Percentiles rank a stretch among this genome's conserved stretches.
phyloP scores from a whole-genome alignment of 2,113 vertebrate species.

The Pseudopipra pipra region DNA sequence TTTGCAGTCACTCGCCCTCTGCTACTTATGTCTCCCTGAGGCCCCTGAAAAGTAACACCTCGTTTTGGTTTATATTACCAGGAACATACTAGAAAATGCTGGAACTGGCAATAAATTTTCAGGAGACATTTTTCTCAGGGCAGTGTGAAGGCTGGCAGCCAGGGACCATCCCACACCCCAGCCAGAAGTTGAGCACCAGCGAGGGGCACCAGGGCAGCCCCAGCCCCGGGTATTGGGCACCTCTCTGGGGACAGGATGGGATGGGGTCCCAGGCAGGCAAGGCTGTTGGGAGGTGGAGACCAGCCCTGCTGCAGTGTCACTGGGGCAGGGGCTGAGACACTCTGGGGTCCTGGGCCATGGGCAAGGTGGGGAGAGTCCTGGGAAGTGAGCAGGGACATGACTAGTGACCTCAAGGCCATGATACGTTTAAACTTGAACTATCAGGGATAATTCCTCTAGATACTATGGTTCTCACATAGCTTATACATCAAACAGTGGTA shows the following conservation, averaged over 20 bases:
- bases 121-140: not conserved
- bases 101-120: not conserved
- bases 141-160: not conserved
- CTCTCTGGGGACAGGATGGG: not conserved
- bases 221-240: fast-evolving
- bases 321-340: not conserved
- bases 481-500: not conserved
- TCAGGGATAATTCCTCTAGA: not conserved
- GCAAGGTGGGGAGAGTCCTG: fast-evolving
- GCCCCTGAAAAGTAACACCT: not conserved
- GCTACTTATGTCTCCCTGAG: not conserved
- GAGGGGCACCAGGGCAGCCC: not conserved
- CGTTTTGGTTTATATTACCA: not conserved
- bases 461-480: not conserved
- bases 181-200: not conserved
- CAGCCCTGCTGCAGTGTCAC: not conserved
- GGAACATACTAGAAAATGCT: not conserved
- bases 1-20: not conserved
- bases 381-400: not conserved
- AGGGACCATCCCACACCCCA: fast-evolving
- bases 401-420: not conserved
- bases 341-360: not conserved
- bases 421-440: not conserved
- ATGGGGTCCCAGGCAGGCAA: not conserved
- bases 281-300: not conserved